These are phyloP conservation scores for Catocala nupta DNA, from an alignment of 2,888 invertebrate genomes.

Conservation along the genomic window DNA sequence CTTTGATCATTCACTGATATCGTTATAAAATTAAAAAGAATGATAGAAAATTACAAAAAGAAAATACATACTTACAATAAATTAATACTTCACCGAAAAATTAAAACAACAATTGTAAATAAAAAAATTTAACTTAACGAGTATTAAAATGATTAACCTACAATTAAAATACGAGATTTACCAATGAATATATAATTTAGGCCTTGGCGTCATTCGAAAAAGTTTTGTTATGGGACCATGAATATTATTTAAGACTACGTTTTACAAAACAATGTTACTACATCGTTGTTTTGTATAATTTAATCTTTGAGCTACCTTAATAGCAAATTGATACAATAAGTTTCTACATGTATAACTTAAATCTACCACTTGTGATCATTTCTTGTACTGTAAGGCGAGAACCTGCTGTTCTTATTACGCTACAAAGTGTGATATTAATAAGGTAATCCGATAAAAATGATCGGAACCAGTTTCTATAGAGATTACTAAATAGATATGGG, in stretches of 20 bases:
- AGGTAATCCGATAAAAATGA: conserved; percentile 12
- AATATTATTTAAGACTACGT: conserved; percentile 6
- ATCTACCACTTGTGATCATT: conserved; percentile 44
- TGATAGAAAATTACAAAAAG: conserved; percentile 40
- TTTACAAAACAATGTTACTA: conserved; percentile 1
- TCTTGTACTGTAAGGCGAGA: conserved; percentile 57
- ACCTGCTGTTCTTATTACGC: conserved; percentile 15
- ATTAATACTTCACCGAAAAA: conserved; percentile 54
- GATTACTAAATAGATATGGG: conserved; percentile 20
- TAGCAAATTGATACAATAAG: conserved; percentile 18
- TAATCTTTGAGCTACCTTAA: conserved; percentile 17
- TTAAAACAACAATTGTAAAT: conserved; percentile 54
- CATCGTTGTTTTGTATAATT: conserved; percentile 8
- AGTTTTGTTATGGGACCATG: not conserved
- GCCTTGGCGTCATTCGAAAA: conserved; percentile 32
- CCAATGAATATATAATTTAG: conserved; percentile 31
- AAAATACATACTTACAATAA: conserved; percentile 53
- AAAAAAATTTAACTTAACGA: conserved; percentile 50
- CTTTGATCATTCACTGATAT: conserved; percentile 25
- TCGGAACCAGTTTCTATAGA: conserved; percentile 16
- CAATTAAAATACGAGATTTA: conserved; percentile 37
- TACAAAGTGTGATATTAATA: not conserved
- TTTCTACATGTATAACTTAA: conserved; percentile 25
- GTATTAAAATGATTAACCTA: conserved; percentile 45
- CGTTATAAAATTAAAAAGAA: conserved; percentile 28